Evolutionary conservation across 2,888 invertebrate species (phyloP).

Genomic region (Eremobia ochroleuca): DNA sequence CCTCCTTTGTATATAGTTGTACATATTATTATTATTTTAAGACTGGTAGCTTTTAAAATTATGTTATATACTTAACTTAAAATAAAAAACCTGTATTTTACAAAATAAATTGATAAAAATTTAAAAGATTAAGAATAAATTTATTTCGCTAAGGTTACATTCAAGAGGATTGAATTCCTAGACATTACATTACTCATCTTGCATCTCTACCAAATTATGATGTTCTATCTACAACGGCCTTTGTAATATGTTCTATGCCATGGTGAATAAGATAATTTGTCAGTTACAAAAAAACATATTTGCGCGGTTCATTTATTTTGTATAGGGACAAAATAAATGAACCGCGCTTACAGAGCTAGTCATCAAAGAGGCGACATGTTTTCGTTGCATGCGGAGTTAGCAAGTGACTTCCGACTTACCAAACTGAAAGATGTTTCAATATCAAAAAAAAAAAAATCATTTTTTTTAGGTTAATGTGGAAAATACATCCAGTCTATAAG

Average conservation of each 20-base stretch:
- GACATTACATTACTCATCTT: not conserved
- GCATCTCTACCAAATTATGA: not conserved
- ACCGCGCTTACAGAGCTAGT: not conserved
- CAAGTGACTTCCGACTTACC: not conserved
- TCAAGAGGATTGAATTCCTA: not conserved
- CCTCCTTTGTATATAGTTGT: not conserved
- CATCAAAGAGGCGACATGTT: not conserved
- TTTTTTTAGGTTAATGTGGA: no score
- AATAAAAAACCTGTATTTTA: not conserved
- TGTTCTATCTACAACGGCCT: not conserved
- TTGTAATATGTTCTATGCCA: not conserved
- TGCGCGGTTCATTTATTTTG: no score
- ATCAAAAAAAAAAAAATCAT: not conserved
- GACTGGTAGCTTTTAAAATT: not conserved
- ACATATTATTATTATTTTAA: not conserved
- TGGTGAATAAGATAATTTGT: not conserved
- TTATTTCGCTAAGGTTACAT: no score
- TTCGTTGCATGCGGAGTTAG: not conserved
- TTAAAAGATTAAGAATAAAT: no score
- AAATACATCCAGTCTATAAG: no score
- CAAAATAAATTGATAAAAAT: no score
- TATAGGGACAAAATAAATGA: not conserved
- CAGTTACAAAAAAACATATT: no score
- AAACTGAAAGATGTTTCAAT: not conserved
- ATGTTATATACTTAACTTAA: not conserved